Percentiles rank a stretch among this genome's conserved stretches.
Conservation (phyloP, 1,140 invertebrate species). For the Drosophila cardini region DNA sequence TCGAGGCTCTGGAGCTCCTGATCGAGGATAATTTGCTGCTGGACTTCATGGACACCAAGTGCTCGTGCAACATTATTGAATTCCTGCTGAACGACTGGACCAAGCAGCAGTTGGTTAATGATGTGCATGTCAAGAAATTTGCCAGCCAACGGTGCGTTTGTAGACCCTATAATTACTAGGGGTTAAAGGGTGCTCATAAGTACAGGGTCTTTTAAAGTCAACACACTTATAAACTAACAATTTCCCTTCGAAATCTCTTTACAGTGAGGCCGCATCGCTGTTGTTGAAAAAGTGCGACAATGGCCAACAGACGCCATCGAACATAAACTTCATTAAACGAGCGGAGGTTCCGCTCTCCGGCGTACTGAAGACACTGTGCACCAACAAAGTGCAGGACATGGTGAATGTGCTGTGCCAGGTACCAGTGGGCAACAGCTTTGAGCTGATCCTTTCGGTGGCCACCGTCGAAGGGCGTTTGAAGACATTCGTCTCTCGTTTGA, state of each 20-base stretch:
- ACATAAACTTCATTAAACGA: constrained; percentile 92
- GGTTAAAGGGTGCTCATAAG: too few species aligned
- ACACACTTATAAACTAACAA: too few species aligned
- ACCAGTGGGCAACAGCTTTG: constrained; percentile 85
- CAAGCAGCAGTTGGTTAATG: constrained; percentile 92
- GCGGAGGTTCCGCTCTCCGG: constrained; percentile 94
- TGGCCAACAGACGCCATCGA: constrained; percentile 87
- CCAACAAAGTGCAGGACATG: constrained; percentile 93
- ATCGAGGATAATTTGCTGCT: constrained; percentile 92
- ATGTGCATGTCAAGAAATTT: constrained; percentile 90
- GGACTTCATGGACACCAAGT: constrained; percentile 95
- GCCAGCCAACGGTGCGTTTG: constrained; percentile 87
- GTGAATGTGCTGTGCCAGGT: constrained; percentile 86
- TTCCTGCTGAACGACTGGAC: constrained; percentile 92
- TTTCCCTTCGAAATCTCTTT: background rate
- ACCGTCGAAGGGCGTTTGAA: constrained; percentile 95
- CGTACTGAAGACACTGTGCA: constrained; percentile 92
- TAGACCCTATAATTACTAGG: too few species aligned
- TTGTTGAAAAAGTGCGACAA: constrained; percentile 88
- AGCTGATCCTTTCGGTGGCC: constrained; percentile 93
- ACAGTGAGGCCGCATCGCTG: constrained; percentile 63
- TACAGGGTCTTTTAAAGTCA: too few species aligned
- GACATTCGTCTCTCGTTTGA: constrained; percentile 93
- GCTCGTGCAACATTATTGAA: constrained; percentile 94
- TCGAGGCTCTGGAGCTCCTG: constrained; percentile 92